Conservation (phyloP, 1,140 invertebrate species). For the Medauroidea extradentata region DNA sequence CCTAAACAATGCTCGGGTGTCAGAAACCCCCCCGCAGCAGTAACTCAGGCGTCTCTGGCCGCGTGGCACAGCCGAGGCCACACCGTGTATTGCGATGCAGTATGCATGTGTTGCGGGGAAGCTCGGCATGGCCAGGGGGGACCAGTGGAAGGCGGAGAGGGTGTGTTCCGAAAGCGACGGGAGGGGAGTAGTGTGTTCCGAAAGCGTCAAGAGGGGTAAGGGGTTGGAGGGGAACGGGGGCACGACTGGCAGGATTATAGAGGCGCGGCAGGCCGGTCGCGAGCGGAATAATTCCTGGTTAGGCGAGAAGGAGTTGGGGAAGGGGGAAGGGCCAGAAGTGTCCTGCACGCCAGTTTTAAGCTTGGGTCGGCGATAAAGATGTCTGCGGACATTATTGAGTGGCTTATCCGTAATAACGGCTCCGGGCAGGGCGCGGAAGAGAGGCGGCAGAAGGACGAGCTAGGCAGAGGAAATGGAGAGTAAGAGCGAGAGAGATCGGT, state of each 20-base stretch:
- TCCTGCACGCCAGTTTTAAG: conserved; percentile 1
- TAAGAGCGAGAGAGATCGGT: neutral
- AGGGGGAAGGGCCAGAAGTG: too few species aligned
- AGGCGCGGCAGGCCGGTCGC: neutral
- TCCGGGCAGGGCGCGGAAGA: neutral
- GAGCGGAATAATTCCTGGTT: conserved; percentile 10
- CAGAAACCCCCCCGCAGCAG: too few species aligned
- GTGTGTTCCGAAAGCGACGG: too few species aligned
- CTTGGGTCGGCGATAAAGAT: conserved; percentile 1
- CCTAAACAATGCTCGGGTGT: too few species aligned
- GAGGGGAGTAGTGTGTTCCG: neutral
- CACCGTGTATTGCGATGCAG: too few species aligned
- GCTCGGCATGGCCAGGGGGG: too few species aligned
- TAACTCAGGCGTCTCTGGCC: too few species aligned
- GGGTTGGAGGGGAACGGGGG: neutral
- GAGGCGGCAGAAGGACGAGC: neutral
- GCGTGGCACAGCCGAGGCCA: too few species aligned
- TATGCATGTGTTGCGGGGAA: too few species aligned
- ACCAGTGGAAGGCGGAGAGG: too few species aligned
- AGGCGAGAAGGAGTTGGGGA: too few species aligned
- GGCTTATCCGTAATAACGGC: conserved; percentile 7
- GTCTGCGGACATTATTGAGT: conserved; percentile 9
- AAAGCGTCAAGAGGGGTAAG: neutral
- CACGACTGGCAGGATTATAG: conserved; percentile 4
- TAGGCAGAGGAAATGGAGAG: neutral